Percentiles rank a stretch among this genome's conserved stretches.
Conservation (phyloP, 23 tunicate species). For the Styela plicata region DNA sequence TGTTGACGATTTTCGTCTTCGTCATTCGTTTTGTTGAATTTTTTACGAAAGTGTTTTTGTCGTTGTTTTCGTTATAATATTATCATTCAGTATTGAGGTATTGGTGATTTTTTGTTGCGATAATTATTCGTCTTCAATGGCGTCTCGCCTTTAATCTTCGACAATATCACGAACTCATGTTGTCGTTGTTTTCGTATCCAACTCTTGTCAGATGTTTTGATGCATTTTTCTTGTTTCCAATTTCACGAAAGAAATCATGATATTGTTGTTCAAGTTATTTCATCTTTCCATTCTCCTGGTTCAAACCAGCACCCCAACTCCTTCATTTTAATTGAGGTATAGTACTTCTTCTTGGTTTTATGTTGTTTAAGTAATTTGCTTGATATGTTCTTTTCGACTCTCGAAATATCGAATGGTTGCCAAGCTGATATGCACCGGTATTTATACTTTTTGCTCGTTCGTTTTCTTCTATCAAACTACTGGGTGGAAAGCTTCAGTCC, state of each 20-base stretch:
- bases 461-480: background rate
- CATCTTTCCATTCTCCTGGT: background rate
- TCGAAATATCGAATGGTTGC: background rate
- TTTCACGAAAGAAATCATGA: background rate
- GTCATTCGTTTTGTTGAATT: no score
- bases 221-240: no score
- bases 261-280: background rate
- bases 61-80: no score
- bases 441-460: background rate
- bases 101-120: no score
- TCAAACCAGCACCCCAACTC: background rate
- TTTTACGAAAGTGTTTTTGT: no score
- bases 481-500: background rate
- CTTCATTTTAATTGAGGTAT: background rate
- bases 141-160: no score
- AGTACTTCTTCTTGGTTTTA: background rate
- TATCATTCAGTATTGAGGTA: no score
- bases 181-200: no score
- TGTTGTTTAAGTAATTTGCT: background rate
- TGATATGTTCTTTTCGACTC: background rate
- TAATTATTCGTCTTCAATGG: no score
- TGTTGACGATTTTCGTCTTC: no score
- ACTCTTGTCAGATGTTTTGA: no score
- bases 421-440: background rate
- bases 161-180: no score